These are phyloP conservation scores for Helleia helle DNA, from an alignment of 2,888 invertebrate species.

Conservation along the genomic window DNA sequence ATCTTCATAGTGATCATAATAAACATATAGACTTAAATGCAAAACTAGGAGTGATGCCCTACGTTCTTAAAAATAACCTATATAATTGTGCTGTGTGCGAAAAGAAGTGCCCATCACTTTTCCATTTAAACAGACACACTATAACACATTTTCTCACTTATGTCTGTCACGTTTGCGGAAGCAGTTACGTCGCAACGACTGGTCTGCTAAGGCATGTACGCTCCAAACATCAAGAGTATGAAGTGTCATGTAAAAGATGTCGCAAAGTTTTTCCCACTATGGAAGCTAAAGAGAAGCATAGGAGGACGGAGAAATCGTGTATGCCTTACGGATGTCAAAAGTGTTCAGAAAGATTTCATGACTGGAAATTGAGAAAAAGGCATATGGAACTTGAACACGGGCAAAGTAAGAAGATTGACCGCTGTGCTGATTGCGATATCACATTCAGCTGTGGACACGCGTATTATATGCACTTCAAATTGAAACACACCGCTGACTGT, in stretches of 20 bases:
- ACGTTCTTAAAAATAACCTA: conserved; percentile 38
- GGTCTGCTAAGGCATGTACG: conserved; percentile 48
- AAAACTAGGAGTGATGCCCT: conserved; percentile 56
- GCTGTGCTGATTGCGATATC: conserved; percentile 49
- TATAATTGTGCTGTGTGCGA: conserved; percentile 49
- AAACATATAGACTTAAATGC: conserved; percentile 32
- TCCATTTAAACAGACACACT: conserved; percentile 54
- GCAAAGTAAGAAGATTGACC: conserved; percentile 34
- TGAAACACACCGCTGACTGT: conserved; percentile 53
- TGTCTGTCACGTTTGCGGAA: conserved; percentile 57
- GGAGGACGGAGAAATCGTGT: conserved; percentile 48
- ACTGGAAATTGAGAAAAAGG: conserved; percentile 43
- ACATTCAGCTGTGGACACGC: conserved; percentile 42
- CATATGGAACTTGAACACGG: conserved; percentile 57
- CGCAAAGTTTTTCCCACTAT: conserved; percentile 50
- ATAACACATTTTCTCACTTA: conserved; percentile 55
- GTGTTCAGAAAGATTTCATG: conserved; percentile 50
- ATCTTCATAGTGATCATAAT: conserved; percentile 34
- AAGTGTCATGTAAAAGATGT: conserved; percentile 49
- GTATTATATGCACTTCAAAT: conserved; percentile 53
- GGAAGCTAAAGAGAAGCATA: conserved; percentile 55
- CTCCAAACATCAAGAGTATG: conserved; percentile 51
- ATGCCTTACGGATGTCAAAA: conserved; percentile 56
- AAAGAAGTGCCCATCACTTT: conserved; percentile 45
- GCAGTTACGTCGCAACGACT: conserved; percentile 52